Evolutionary conservation across 2,113 vertebrate genomes (phyloP), one percentile per base, ranked within the genome.

Genomic region (Prionailurus viverrinus): DNA sequence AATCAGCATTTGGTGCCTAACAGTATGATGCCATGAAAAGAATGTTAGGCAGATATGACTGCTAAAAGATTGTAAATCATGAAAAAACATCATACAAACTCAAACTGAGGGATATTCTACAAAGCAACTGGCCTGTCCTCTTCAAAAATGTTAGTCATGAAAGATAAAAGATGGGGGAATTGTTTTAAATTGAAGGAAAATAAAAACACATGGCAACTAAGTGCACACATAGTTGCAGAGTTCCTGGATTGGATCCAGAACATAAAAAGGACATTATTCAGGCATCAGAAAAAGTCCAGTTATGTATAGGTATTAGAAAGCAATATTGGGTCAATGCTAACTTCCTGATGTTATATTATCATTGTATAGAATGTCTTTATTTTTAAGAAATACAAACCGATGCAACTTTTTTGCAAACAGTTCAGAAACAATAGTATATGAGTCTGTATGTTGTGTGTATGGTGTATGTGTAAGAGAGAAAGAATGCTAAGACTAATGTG

Each of bases 151-250:
- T 91, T 39, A n/a, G 5, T 73, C n/a, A 63, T 61, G 27, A 94
- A 89, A 91, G 14, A 69, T 45, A 71, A 87, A 94, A 94, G 0
- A 39, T 21, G 27, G 16, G 61, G 1, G 12, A 94, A 69, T 55
- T 80, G 10, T 45, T 86, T 97, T 29, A 95, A 18, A 68, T 39
- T 45, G 25, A 74, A 97, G 31, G 8, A 73, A 81, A 91, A 85
- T 66, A 69, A 96, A 89, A 83, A 73, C 14, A 58, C 11, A 33
- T 78, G 23, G 53, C 33, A 86, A 66, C 25, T 27, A 93, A 91
- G 41, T 87, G 41, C 87, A 71, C 19, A 61, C 4, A 10, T 39
- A 61, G 58, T 61, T 61, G 58, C 58, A 23, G 25, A 61, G 9
- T 88, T 87, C 25, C 68, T 85, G n/a, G 21, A 27, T 83, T 73